A percentile compares a stretch with the other conserved stretches of the same genome.
phyloP scores from a whole-genome alignment of 2,888 invertebrate species.

The Drosophila testacea region DNA sequence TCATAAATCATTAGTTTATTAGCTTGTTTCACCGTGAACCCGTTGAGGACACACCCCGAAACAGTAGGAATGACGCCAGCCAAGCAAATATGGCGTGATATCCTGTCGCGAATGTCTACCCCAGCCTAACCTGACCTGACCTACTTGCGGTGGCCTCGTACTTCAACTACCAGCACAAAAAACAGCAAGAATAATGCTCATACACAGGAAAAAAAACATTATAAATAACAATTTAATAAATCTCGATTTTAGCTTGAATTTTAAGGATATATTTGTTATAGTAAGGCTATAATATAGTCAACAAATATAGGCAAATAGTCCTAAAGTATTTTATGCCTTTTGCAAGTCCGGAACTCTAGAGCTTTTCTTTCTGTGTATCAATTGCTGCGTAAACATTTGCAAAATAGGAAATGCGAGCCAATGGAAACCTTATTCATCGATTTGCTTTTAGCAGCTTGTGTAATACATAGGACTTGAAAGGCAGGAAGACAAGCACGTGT shows the following conservation, averaged over 20 bases:
- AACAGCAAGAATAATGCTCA: conserved; percentile 15
- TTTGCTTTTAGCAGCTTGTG: conserved; percentile 26
- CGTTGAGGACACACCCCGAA: conserved; percentile 36
- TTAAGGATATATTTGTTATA: no score
- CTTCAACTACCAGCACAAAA: neutral
- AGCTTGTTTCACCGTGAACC: conserved; percentile 20
- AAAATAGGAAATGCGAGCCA: conserved; percentile 44
- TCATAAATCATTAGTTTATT: conserved; percentile 45
- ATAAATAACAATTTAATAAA: no score
- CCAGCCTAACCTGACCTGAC: conserved; percentile 55
- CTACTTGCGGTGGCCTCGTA: conserved; percentile 61
- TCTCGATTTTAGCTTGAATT: no score
- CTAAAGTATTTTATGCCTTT: no score
- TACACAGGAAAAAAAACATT: neutral
- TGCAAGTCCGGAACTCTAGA: no score
- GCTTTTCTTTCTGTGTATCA: neutral
- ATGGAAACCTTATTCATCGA: conserved; percentile 69
- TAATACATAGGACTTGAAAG: conserved; percentile 24
- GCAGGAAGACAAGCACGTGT: conserved; percentile 12
- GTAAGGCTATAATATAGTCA: no score
- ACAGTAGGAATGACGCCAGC: conserved; percentile 61
- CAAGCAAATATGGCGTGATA: conserved; percentile 61
- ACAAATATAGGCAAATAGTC: no score
- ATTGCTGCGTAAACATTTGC: conserved; percentile 43
- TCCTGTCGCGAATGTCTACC: conserved; percentile 11